These are phyloP conservation scores for Drosophila eohydei DNA, from an alignment of 2,888 invertebrate genomes.

Conservation along the genomic window DNA sequence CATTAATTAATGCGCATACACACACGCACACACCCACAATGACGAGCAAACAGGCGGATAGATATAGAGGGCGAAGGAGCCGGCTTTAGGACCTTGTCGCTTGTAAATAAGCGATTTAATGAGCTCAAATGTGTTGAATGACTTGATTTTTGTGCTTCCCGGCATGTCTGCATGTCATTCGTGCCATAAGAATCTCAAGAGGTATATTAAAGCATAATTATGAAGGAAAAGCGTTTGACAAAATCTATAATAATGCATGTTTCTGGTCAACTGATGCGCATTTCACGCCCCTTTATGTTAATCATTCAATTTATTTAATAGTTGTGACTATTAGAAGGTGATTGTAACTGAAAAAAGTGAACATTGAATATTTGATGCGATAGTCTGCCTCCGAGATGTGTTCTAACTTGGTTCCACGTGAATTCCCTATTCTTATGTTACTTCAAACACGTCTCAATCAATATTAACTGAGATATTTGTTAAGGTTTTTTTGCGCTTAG, in stretches of 20 bases:
- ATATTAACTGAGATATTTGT: not conserved
- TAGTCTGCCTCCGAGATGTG: not conserved
- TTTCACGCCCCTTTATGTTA: not conserved
- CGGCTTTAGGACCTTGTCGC: conserved; percentile 22
- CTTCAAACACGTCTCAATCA: conserved; percentile 2
- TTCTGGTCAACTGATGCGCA: conserved; percentile 2
- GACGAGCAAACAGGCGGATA: conserved; percentile 8
- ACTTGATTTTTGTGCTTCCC: conserved; percentile 45
- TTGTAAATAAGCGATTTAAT: conserved; percentile 53
- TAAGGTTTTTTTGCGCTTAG: not conserved
- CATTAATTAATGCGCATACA: conserved; percentile 66
- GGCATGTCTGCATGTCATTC: conserved; percentile 10
- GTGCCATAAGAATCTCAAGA: conserved; percentile 14
- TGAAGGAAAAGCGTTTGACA: not conserved
- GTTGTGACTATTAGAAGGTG: too few relatives aligned
- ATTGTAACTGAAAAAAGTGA: not conserved
- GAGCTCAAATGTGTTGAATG: conserved; percentile 54
- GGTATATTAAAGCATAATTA: conserved; percentile 34
- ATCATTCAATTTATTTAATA: not conserved
- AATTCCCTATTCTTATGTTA: not conserved
- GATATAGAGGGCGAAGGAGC: not conserved
- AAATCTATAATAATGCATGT: not conserved
- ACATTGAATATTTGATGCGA: not conserved
- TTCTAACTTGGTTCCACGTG: not conserved
- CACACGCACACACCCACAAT: conserved; percentile 14